A percentile compares a stretch with the other conserved stretches of the same genome.
phyloP scores from a whole-genome alignment of 2,797 vertebrate genomes.

The Gymnothorax javanicus region DNA sequence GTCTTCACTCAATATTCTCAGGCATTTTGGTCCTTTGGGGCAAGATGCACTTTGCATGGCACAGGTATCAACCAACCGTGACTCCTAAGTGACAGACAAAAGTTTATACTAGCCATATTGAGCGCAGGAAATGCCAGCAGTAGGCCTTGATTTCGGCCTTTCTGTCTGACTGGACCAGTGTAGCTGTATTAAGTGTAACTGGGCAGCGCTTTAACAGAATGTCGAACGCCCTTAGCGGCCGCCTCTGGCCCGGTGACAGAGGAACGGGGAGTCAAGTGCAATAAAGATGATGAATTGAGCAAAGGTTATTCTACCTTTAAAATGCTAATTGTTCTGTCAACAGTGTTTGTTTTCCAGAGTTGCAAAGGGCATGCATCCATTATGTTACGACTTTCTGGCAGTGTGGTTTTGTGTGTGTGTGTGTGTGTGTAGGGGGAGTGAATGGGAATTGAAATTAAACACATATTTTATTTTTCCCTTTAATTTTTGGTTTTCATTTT shows the following conservation, averaged over 20 bases:
- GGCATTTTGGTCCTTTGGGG: not conserved
- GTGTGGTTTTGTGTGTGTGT: conserved; percentile 48
- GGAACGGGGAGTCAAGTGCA: conserved; percentile 74
- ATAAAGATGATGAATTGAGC: conserved; percentile 82
- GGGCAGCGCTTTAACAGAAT: conserved; percentile 67
- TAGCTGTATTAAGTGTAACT: conserved; percentile 76
- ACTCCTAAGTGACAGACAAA: not conserved
- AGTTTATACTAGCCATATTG: not conserved
- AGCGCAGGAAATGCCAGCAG: not conserved
- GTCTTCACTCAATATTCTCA: not conserved
- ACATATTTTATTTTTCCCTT: conserved; percentile 21
- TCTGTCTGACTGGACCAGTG: conserved; percentile 83
- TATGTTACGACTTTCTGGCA: conserved; percentile 68
- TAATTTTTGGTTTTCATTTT: not conserved
- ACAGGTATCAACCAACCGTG: not conserved
- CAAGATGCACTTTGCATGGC: not conserved
- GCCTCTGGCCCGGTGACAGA: conserved; percentile 54
- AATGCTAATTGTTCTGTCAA: conserved; percentile 91
- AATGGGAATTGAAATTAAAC: conserved; percentile 55
- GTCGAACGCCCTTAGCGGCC: conserved; percentile 56
- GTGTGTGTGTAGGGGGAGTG: conserved; percentile 35
- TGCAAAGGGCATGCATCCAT: conserved; percentile 78
- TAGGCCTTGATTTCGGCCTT: conserved; percentile 71
- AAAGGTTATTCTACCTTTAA: conserved; percentile 87
- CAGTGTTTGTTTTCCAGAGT: conserved; percentile 79